phyloP scores from a whole-genome alignment of 2,888 invertebrate species.

The Gastracanthus pulcherrimus region DNA sequence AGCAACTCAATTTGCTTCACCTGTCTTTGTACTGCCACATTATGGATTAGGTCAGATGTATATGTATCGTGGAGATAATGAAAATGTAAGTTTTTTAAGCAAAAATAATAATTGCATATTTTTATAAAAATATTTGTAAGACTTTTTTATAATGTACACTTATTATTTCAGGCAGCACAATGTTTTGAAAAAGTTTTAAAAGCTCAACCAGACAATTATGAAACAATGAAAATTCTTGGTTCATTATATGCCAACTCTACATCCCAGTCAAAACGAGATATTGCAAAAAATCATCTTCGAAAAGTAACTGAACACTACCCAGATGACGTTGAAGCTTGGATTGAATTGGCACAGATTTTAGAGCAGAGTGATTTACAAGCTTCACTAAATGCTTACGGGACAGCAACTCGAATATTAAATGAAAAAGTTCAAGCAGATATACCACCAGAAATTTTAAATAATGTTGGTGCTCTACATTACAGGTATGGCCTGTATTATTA shows the following conservation, averaged over 20 bases:
- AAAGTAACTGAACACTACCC: conserved; percentile 98
- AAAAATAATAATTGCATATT: neutral
- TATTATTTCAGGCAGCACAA: conserved; percentile 88
- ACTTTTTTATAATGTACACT: neutral
- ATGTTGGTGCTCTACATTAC: conserved; percentile 96
- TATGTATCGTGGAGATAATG: conserved; percentile 96
- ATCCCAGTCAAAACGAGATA: conserved; percentile 93
- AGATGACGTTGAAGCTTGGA: conserved; percentile 99
- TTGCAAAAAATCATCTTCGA: conserved; percentile 94
- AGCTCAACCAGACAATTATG: conserved; percentile 98
- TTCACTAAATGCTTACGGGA: conserved; percentile 94
- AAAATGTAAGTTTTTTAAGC: conserved; percentile 84
- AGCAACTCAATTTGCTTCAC: conserved; percentile 97
- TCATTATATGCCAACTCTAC: conserved; percentile 95
- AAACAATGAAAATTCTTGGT: conserved; percentile 99
- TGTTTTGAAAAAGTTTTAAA: conserved; percentile 99
- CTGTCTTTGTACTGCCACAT: conserved; percentile 96
- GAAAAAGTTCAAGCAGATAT: conserved; percentile 96
- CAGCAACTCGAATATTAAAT: conserved; percentile 93
- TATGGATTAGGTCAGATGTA: conserved; percentile 99
- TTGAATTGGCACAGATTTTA: conserved; percentile 98
- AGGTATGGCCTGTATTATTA: too few relatives aligned
- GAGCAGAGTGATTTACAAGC: conserved; percentile 94
- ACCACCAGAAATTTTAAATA: conserved; percentile 98
- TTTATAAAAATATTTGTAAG: too few relatives aligned